Base-by-base conservation (phyloP, 2,888 invertebrate genomes). In the Schizaphis graminum region DNA sequence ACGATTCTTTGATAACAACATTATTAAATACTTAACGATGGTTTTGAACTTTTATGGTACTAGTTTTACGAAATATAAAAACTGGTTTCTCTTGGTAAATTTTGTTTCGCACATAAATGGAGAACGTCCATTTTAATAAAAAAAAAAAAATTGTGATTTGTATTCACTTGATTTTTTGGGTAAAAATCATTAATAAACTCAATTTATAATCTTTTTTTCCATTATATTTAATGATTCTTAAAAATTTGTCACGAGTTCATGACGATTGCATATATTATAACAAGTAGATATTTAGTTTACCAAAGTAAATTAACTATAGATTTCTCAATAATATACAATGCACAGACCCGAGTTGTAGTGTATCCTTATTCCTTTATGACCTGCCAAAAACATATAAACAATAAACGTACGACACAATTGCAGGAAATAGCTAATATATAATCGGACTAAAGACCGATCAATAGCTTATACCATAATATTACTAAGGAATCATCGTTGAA, bases 1-100 rank as follows among this genome's bases (percentile, higher is more conserved):
- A 88, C 53, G 53, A 28, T 87, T 26, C 86, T 61, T 92, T 53
- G 92, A 61, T 67, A 92, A 92, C 88, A 67, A 67, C 92, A 44
- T 92, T 92, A 92, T 92, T 67, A 92, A 92, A 92, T 61, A 92
- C 47, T 88, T 88, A 77, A 87, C n/a, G 53, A 92, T 67, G 53
- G 28, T 28, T 88, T 88, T 67, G 67, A 67, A 88, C 88, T 67
- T 92, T 88, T 92, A 92, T 88, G 67, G 92, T 88, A 53, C 88
- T 67, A 77, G 88, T 88, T 88, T 77, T 67, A 53, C 41, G 3
- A 61, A 41, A 89, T 56, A 47, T n/a, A 77, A 21, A 92, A 92
- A 92, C 91, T 61, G 91, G 91, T 92, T 92, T 91, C 13, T 92
- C 85, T 61, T 49, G 47, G 47, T 92, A 47, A 92, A 87, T 92